Conservation (phyloP, 2,113 vertebrate genomes). For the Peromyscus californicus region DNA sequence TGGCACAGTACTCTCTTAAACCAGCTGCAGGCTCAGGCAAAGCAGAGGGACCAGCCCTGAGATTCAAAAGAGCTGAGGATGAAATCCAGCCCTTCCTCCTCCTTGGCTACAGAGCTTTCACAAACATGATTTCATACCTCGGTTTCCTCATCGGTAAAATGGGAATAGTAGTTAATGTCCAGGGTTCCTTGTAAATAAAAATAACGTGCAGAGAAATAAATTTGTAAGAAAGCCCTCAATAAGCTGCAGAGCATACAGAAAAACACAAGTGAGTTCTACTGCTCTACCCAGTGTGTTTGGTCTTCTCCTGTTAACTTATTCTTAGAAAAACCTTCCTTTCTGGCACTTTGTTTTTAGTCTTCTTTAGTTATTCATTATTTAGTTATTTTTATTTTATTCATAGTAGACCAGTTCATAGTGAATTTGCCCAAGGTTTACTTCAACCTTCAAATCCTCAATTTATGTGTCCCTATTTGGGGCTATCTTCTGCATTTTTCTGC, state of each 20-base stretch:
- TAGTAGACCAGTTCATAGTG: neutral
- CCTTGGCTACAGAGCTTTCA: neutral
- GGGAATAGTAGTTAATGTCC: neutral
- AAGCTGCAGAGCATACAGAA: neutral
- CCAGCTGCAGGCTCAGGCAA: neutral
- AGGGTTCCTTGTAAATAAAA: neutral
- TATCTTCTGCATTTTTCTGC: neutral
- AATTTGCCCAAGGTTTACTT: constrained; percentile 44
- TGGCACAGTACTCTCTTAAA: neutral
- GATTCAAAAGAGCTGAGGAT: neutral
- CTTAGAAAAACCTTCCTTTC: constrained; percentile 26
- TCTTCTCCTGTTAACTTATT: constrained; percentile 6
- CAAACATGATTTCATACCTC: neutral
- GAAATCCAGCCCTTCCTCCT: neutral
- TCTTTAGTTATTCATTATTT: neutral
- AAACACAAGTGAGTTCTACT: neutral
- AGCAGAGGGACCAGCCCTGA: neutral
- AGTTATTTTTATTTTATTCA: neutral
- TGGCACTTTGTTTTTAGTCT: neutral
- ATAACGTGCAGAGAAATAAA: neutral
- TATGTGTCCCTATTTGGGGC: neutral
- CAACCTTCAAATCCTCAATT: neutral
- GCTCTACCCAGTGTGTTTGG: neutral
- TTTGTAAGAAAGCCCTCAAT: neutral
- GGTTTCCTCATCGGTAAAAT: constrained; percentile 24